phyloP scores from a whole-genome alignment of 1,140 invertebrate species.

The Dendroctonus valens region DNA sequence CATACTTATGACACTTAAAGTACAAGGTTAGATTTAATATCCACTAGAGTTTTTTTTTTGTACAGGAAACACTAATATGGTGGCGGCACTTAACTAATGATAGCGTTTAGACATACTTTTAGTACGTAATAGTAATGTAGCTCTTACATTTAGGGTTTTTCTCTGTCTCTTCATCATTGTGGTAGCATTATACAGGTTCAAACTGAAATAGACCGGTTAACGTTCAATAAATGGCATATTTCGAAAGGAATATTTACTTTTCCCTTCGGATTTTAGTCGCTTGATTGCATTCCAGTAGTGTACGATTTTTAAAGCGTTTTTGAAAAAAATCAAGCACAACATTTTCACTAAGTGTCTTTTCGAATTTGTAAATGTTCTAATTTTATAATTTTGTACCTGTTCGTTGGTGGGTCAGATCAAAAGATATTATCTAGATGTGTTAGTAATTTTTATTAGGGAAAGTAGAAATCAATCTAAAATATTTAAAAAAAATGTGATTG shows the following conservation, averaged over 20 bases:
- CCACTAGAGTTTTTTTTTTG: slow-evolving; percentile 48
- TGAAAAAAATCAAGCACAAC: slow-evolving; percentile 16
- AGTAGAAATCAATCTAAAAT: slow-evolving; percentile 15
- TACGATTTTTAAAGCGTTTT: neutral
- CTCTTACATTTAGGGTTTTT: slow-evolving; percentile 39
- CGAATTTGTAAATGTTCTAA: slow-evolving; percentile 4
- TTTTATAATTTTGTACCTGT: slow-evolving; percentile 39
- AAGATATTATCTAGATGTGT: slow-evolving; percentile 23
- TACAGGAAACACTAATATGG: slow-evolving; percentile 50
- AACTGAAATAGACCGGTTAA: slow-evolving; percentile 37
- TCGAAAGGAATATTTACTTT: slow-evolving; percentile 28
- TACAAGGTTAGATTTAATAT: slow-evolving; percentile 49
- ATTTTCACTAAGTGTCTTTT: slow-evolving; percentile 50
- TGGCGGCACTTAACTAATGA: slow-evolving; percentile 46
- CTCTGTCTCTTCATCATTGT: slow-evolving; percentile 45
- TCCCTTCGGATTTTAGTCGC: slow-evolving; percentile 1
- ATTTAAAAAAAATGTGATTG: slow-evolving; percentile 42
- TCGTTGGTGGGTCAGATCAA: slow-evolving; percentile 30
- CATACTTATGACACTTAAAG: slow-evolving; percentile 43
- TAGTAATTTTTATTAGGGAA: slow-evolving; percentile 18
- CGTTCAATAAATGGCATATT: slow-evolving; percentile 40
- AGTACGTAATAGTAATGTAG: slow-evolving; percentile 44
- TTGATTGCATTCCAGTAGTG: slow-evolving; percentile 10
- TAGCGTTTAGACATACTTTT: slow-evolving; percentile 37
- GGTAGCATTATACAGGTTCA: slow-evolving; percentile 47